Conservation (phyloP, 2,797 vertebrate genomes). For the Phrynocephalus vlangalii region DNA sequence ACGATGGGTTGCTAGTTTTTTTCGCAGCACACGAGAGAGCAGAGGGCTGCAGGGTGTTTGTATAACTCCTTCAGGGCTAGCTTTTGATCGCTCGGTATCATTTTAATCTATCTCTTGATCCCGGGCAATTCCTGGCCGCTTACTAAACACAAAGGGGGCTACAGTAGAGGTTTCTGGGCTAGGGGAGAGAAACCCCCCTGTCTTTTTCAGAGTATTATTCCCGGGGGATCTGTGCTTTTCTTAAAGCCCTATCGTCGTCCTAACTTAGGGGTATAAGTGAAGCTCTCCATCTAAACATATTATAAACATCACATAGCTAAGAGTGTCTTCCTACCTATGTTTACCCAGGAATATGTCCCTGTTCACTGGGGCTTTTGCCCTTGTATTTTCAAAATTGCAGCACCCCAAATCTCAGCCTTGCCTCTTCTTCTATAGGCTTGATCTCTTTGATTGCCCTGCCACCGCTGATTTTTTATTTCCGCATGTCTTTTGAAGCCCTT, state of each 20-base stretch:
- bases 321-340: background rate
- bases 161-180: background rate
- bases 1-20: background rate
- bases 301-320: background rate
- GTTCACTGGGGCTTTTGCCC: background rate
- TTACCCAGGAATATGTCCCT: background rate
- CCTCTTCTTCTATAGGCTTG: no score
- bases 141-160: conserved; percentile 3
- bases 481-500: background rate
- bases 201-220: background rate
- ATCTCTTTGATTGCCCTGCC: background rate
- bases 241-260: background rate
- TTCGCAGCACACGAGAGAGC: background rate
- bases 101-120: conserved; percentile 27
- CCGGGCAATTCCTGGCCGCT: background rate
- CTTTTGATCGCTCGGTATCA: conserved; percentile 24
- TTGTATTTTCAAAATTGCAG: background rate
- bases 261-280: background rate
- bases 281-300: background rate
- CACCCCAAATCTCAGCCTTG: background rate
- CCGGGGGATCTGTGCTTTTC: background rate
- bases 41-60: conserved; percentile 1
- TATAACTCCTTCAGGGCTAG: conserved; percentile 10
- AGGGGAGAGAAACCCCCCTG: background rate
- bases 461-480: background rate